Evolutionary conservation across 2,113 vertebrate genomes (phyloP).

Genomic region (Limanda limanda): DNA sequence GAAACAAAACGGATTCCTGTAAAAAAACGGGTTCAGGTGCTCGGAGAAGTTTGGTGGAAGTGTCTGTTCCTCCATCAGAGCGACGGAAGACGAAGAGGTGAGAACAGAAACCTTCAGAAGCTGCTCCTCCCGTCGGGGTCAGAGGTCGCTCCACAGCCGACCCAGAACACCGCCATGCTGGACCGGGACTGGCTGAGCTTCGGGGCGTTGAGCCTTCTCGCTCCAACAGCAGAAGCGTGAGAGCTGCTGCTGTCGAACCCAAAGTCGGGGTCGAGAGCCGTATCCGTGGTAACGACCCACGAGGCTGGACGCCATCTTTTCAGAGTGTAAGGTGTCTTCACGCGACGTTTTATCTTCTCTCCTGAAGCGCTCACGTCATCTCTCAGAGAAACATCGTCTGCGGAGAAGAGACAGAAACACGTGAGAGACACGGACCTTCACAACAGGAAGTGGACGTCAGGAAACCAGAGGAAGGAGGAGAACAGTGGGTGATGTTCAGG

Average conservation of each 20-base stretch:
- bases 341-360: conserved; percentile 95
- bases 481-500: too few relatives aligned
- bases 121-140: conserved; percentile 59
- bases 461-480: too few relatives aligned
- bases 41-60: neutral
- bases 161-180: conserved; percentile 90
- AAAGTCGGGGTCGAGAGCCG: conserved; percentile 83
- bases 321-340: conserved; percentile 95
- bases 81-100: conserved; percentile 30
- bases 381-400: conserved; percentile 26
- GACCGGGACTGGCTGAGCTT: conserved; percentile 84
- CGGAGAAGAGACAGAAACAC: neutral
- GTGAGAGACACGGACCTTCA: neutral
- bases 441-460: too few relatives aligned
- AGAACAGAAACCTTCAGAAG: conserved; percentile 39
- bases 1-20: neutral
- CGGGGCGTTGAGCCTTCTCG: conserved; percentile 29
- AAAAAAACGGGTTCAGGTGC: too few relatives aligned
- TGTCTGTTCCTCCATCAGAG: neutral
- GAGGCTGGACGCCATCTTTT: conserved; percentile 94
- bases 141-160: conserved; percentile 82
- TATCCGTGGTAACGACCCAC: conserved; percentile 92
- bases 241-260: conserved; percentile 79
- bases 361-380: conserved; percentile 84
- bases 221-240: conserved; percentile 21